Evolutionary conservation across 2,888 invertebrate species (phyloP).

Genomic region (Eristalis tenax): DNA sequence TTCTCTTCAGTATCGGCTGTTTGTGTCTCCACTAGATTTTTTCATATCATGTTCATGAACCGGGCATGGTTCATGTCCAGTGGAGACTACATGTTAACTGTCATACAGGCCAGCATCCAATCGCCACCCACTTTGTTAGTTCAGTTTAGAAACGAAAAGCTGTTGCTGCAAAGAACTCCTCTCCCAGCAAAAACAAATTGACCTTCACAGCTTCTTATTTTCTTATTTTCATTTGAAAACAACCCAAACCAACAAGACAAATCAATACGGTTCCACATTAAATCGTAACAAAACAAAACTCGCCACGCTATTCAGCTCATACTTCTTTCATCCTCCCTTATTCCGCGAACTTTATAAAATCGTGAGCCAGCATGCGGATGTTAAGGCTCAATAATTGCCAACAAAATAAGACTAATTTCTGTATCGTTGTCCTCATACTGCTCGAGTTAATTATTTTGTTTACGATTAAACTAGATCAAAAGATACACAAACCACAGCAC

Average conservation of each 20-base stretch:
- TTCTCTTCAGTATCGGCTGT: no score
- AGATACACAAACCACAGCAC: not conserved
- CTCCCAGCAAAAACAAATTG: no score
- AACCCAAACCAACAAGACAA: not conserved
- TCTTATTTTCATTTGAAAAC: no score
- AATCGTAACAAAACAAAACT: not conserved
- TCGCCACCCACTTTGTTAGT: no score
- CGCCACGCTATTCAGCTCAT: not conserved
- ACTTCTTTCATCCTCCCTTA: not conserved
- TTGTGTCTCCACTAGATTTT: no score
- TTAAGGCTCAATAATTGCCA: not conserved
- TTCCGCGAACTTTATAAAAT: not conserved
- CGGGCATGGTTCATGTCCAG: no score
- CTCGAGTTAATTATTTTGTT: constrained; percentile 33
- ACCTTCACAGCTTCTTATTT: no score
- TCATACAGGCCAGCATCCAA: no score
- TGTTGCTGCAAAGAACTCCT: no score
- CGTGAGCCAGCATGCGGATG: not conserved
- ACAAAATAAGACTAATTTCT: not conserved
- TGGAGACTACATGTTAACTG: no score
- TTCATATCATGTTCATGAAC: no score
- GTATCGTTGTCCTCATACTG: not conserved
- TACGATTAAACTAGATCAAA: constrained; percentile 45
- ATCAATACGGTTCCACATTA: not conserved
- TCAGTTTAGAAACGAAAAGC: no score